Conservation (phyloP, 2,113 vertebrate genomes). For the Vireo altiloquus region DNA sequence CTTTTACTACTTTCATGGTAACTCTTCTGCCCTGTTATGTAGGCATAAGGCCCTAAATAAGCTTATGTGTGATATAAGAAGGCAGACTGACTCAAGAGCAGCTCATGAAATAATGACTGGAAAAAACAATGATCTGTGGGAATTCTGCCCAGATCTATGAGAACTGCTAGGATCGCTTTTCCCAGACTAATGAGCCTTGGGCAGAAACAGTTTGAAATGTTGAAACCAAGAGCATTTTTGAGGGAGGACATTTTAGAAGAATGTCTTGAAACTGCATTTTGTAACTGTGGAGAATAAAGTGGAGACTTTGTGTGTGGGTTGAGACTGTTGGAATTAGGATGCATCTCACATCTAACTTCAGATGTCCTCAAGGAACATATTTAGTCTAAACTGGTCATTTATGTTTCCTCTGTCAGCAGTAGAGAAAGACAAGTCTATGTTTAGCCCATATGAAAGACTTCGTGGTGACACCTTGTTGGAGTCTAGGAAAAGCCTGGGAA, state of each 20-base stretch:
- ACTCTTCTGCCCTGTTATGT: background rate
- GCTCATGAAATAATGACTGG: background rate
- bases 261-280: slow-evolving; percentile 42
- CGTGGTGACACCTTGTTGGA: no score
- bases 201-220: slow-evolving; percentile 26
- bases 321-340: background rate
- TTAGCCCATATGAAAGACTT: background rate
- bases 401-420: background rate
- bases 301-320: background rate
- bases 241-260: slow-evolving; percentile 34
- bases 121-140: slow-evolving; percentile 14
- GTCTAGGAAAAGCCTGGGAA: no score
- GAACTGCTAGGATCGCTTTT: background rate
- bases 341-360: background rate
- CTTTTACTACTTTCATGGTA: background rate
- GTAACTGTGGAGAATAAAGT: background rate
- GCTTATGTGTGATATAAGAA: background rate
- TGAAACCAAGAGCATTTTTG: slow-evolving; percentile 57
- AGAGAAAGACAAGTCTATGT: background rate
- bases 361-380: background rate
- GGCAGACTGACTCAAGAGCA: background rate
- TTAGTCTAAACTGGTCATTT: background rate
- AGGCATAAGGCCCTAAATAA: background rate
- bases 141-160: slow-evolving; percentile 26
- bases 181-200: slow-evolving; percentile 24